A percentile compares a stretch with the other conserved stretches of the same genome.
phyloP scores from a whole-genome alignment of 2,113 vertebrate species.

The Elaphurus davidianus region DNA sequence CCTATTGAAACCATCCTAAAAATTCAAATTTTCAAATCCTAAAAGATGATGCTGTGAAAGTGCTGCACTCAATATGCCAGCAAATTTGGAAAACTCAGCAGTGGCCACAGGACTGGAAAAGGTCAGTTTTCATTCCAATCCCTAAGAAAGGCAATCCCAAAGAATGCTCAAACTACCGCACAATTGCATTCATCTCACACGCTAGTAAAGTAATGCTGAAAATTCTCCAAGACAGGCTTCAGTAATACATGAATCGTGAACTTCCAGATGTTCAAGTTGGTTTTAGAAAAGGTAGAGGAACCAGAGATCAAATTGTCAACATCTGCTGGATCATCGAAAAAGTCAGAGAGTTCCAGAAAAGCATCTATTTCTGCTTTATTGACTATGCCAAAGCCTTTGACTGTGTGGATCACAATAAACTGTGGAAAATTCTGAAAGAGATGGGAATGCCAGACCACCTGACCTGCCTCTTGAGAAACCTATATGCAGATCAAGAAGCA shows the following conservation, averaged over 20 bases:
- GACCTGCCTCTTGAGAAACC: no score
- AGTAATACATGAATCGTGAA: fast-evolving
- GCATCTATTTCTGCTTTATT: no score
- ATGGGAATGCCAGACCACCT: no score
- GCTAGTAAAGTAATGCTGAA: background rate
- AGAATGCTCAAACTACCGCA: background rate
- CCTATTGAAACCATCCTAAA: background rate
- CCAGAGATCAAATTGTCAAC: no score
- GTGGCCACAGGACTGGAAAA: background rate
- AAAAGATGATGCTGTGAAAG: background rate
- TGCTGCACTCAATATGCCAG: background rate
- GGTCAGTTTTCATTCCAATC: background rate
- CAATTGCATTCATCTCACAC: background rate
- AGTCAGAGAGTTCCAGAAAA: no score
- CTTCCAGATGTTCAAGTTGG: background rate
- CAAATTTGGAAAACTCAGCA: background rate
- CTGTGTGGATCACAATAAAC: no score
- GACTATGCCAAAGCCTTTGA: no score
- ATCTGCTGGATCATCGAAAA: no score
- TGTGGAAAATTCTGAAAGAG: no score
- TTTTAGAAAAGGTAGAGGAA: background rate
- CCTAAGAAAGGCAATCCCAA: background rate
- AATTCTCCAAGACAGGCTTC: background rate
- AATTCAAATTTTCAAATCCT: background rate
- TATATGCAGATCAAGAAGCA: no score